phyloP scores from a whole-genome alignment of 2,113 vertebrate species.

The Zosterops japonicus region DNA sequence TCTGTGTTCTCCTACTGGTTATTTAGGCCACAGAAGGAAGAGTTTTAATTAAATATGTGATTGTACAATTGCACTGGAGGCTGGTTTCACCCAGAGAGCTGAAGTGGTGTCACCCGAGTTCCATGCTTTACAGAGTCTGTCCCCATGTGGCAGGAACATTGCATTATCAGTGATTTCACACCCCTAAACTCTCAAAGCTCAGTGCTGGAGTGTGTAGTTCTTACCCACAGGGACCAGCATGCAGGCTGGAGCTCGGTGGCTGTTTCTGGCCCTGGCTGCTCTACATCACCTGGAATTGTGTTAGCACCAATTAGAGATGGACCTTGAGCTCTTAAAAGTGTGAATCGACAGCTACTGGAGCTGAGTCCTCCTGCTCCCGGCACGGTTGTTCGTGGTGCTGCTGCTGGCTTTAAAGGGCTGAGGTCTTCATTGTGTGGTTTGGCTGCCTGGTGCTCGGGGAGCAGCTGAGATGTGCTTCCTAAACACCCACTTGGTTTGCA shows the following conservation, averaged over 20 bases:
- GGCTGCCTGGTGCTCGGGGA: background rate
- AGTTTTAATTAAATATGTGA: background rate
- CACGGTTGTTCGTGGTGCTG: background rate
- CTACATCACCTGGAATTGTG: background rate
- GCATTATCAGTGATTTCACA: background rate
- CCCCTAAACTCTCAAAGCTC: background rate
- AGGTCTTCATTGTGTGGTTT: background rate
- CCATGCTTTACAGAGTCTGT: background rate
- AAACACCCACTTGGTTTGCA: accelerated
- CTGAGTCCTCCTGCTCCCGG: background rate
- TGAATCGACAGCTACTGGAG: background rate
- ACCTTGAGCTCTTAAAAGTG: background rate
- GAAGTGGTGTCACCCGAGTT: background rate
- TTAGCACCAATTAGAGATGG: background rate
- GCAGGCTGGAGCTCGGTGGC: background rate
- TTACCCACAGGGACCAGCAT: background rate
- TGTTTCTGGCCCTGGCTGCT: background rate
- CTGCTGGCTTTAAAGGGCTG: background rate
- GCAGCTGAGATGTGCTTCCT: background rate
- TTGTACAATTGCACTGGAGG: background rate
- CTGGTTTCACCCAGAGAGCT: background rate
- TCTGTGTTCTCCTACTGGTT: background rate
- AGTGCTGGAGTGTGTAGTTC: background rate
- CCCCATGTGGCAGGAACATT: background rate
- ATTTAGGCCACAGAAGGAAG: background rate